These are phyloP conservation scores for Myodes glareolus DNA, from an alignment of 2,113 vertebrate genomes.

Conservation along the genomic window DNA sequence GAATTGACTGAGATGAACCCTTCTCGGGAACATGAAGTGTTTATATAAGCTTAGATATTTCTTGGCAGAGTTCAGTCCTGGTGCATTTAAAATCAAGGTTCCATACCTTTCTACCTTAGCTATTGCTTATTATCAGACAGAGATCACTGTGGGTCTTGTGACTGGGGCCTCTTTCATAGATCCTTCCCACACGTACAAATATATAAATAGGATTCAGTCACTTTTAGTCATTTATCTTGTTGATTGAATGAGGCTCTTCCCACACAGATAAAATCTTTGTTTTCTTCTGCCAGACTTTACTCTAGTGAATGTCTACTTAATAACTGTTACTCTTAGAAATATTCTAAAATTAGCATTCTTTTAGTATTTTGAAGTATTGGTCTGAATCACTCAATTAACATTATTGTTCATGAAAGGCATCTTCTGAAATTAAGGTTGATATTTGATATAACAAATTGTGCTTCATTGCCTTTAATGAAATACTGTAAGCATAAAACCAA, in stretches of 20 bases:
- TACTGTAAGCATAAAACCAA: background rate
- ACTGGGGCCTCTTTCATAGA: too few relatives aligned
- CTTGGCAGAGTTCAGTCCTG: background rate
- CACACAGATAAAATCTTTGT: background rate
- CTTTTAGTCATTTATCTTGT: background rate
- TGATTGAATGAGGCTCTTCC: background rate
- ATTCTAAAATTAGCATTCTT: background rate
- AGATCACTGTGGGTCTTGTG: too few relatives aligned
- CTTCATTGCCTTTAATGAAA: background rate
- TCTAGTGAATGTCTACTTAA: background rate
- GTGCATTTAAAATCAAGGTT: background rate
- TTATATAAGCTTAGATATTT: background rate
- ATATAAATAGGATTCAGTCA: background rate
- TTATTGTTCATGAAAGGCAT: background rate
- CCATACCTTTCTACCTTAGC: background rate
- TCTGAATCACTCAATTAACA: background rate
- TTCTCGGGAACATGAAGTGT: background rate
- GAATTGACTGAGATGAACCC: background rate
- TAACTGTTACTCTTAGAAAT: background rate
- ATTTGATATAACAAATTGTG: background rate
- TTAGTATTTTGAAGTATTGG: background rate
- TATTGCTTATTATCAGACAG: background rate
- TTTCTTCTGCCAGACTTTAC: background rate
- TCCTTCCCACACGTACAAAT: background rate
- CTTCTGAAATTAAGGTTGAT: background rate